Percentiles rank a stretch among this genome's conserved stretches.
Conservation (phyloP, 2,888 invertebrate genomes). For the Neria commutata region DNA sequence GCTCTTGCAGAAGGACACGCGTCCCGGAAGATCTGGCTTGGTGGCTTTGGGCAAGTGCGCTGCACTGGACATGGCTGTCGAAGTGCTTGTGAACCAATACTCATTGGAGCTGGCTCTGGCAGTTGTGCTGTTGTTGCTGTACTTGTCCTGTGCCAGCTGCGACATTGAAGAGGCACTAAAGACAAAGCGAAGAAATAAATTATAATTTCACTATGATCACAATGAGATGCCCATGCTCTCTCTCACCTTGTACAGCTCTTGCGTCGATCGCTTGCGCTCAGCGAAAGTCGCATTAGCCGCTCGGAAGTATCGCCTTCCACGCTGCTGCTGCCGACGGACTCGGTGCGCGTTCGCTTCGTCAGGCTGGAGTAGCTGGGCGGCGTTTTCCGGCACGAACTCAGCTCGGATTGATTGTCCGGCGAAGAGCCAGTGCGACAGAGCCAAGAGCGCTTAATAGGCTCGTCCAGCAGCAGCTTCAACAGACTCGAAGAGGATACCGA, state of each 20-base stretch:
- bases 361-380: conserved; percentile 33
- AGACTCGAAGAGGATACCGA: conserved; percentile 58
- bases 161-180: conserved; percentile 16
- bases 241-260: not conserved
- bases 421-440: conserved; percentile 52
- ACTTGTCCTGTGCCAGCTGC: conserved; percentile 17
- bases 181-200: not conserved
- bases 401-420: conserved; percentile 50
- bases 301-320: conserved; percentile 40
- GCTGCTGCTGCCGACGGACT: conserved; percentile 36
- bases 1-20: conserved; percentile 59
- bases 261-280: not conserved
- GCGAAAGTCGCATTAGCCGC: not conserved
- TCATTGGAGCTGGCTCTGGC: conserved; percentile 15
- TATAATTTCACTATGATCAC: too few species aligned
- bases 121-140: not conserved
- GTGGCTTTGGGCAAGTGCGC: conserved; percentile 36
- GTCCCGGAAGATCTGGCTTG: conserved; percentile 60
- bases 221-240: not conserved
- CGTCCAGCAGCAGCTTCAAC: conserved; percentile 57
- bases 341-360: conserved; percentile 31
- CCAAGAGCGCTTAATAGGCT: conserved; percentile 65
- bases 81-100: conserved; percentile 35
- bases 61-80: conserved; percentile 11
- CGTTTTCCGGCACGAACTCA: conserved; percentile 36